Evolutionary conservation across 2,888 invertebrate species (phyloP), one percentile per base, ranked within the genome.

Genomic region (Clostera curtula): DNA sequence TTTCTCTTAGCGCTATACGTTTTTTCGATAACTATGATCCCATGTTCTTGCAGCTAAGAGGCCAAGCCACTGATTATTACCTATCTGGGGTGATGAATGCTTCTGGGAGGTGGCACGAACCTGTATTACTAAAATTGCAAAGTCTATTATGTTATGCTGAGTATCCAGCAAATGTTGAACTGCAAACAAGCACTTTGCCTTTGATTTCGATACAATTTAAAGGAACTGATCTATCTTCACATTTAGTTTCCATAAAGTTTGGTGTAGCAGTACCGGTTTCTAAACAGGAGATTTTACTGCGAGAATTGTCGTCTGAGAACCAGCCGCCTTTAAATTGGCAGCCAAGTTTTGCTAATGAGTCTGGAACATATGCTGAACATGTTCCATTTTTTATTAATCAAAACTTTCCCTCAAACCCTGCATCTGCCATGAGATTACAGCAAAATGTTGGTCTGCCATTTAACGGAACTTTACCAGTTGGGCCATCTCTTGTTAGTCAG

Each of bases 31-130:
- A 57, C 20, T 85, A 87, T 50, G 73, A 76, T 26, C 84, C 87
- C 7, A 48, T 76, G 61, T 72, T 85, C 38, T 45, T 73, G 23
- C 61, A 85, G 20, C 56, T 88, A 38, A 84, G 85, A 26, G 85
- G 88, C 1, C 86, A 88, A 56, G 89, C 89, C 3, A 65, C 74
- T 4, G 86, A 87, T 22, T 90, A 88, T 46, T 83, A 87, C 34
- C 61, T 91, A 27, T 84, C 87, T 10, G 79, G 88, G 33, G 74
- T 89, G 4, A 73, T 86, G 39, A 83, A 85, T 37, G 58, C 74
- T 2, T 71, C 74, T 6, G 84, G 84, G 5, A 59, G 66, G 34
- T 90, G 89, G 89, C 85, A 86, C 4, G 72, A 75, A 8, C 67
- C 77, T 10, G 62, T 80, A 2, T 39, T 77, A 28, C 42, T 69